Conservation (phyloP, 2,113 vertebrate species). For the Nothocercus julius region DNA sequence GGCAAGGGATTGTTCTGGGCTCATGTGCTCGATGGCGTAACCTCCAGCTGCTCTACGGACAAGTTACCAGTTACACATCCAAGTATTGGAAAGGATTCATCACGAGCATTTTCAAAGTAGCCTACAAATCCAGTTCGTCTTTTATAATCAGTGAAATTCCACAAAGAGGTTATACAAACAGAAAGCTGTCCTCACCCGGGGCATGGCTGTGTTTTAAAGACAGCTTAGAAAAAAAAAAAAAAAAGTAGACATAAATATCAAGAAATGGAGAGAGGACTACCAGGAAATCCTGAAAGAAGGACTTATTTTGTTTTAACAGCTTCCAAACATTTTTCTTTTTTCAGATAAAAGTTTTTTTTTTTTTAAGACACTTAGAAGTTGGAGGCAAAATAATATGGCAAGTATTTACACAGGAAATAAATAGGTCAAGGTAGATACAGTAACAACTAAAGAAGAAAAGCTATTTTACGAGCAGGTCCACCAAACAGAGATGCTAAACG, state of each 20-base stretch:
- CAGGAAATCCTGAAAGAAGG: background rate
- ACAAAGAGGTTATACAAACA: slow-evolving; percentile 2
- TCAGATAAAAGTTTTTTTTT: background rate
- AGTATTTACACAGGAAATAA: background rate
- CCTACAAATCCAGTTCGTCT: background rate
- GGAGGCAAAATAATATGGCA: accelerated
- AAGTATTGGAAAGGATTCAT: background rate
- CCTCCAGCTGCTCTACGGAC: background rate
- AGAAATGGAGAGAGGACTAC: background rate
- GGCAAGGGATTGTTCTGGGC: background rate
- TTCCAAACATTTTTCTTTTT: background rate
- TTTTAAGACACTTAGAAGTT: background rate
- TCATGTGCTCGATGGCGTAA: background rate
- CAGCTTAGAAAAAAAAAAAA: background rate
- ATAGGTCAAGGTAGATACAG: background rate
- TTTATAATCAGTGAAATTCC: background rate
- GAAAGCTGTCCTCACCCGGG: background rate
- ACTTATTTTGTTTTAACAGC: background rate
- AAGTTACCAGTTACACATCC: background rate
- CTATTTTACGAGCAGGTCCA: background rate
- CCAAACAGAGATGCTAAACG: background rate
- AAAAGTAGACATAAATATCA: background rate
- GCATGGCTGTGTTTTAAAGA: background rate
- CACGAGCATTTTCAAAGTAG: background rate
- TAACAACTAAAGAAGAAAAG: background rate